Conservation (phyloP, 2,888 invertebrate species). For the Lasioglossum malachurum region DNA sequence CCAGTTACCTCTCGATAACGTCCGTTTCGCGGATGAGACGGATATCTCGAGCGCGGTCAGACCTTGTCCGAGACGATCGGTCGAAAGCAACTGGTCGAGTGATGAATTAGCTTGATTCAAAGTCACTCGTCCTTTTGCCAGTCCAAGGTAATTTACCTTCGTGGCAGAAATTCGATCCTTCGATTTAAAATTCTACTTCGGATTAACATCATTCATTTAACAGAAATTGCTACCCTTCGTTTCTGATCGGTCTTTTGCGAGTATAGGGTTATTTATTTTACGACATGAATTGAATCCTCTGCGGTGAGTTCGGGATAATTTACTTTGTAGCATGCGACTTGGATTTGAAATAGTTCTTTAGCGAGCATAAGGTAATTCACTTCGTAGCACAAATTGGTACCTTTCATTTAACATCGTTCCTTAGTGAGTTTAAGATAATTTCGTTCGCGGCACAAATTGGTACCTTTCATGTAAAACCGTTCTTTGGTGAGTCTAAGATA, state of each 20-base stretch:
- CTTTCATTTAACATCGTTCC: background rate
- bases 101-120: background rate
- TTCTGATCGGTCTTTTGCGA: background rate
- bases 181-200: background rate
- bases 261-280: background rate
- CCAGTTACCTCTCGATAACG: conserved; percentile 49
- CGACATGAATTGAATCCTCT: background rate
- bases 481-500: background rate
- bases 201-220: background rate
- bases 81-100: background rate
- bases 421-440: background rate
- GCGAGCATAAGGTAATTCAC: background rate
- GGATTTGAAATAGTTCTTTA: background rate
- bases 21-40: conserved; percentile 30
- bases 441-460: background rate
- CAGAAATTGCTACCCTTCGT: background rate
- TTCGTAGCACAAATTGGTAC: conserved; percentile 1
- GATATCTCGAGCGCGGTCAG: background rate
- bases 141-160: background rate
- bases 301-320: background rate
- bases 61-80: background rate
- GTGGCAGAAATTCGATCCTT: background rate
- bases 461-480: background rate
- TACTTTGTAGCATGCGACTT: background rate
- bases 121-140: background rate